Evolutionary conservation across 2,888 invertebrate species (phyloP).

Genomic region (Xylota segnis): DNA sequence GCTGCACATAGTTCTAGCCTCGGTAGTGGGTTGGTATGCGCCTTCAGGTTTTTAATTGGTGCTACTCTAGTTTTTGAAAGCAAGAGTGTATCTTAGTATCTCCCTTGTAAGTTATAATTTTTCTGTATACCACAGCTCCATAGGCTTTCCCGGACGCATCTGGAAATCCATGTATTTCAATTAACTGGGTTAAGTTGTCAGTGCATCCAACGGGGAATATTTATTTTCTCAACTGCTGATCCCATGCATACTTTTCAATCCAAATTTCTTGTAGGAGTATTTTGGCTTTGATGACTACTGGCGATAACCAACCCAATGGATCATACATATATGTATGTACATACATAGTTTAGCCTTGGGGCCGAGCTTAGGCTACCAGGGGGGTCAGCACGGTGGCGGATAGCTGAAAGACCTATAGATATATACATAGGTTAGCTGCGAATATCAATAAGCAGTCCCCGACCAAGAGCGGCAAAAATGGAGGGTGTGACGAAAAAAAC

Average conservation of each 20-base stretch:
- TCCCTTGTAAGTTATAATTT: not conserved
- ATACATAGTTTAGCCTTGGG: no score
- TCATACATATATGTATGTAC: no score
- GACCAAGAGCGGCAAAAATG: no score
- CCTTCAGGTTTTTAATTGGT: not conserved
- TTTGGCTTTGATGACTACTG: no score
- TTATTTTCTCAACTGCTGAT: slow-evolving; percentile 1
- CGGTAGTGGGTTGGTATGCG: not conserved
- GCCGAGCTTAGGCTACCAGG: no score
- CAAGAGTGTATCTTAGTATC: not conserved
- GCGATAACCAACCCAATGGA: no score
- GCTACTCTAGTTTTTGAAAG: slow-evolving; percentile 13
- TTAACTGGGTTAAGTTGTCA: not conserved
- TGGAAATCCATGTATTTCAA: not conserved
- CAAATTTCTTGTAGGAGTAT: slow-evolving; percentile 2
- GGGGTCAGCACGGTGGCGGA: no score
- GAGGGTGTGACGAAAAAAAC: no score
- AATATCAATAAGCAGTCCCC: no score
- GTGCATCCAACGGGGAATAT: not conserved
- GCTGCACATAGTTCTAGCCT: not conserved
- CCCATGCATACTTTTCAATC: slow-evolving; percentile 4
- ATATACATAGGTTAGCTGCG: no score
- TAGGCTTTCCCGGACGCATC: not conserved
- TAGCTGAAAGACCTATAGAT: no score
- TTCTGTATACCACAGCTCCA: not conserved